Base-by-base conservation (phyloP, 2,888 invertebrate species). In the Ferrisia virgata region DNA sequence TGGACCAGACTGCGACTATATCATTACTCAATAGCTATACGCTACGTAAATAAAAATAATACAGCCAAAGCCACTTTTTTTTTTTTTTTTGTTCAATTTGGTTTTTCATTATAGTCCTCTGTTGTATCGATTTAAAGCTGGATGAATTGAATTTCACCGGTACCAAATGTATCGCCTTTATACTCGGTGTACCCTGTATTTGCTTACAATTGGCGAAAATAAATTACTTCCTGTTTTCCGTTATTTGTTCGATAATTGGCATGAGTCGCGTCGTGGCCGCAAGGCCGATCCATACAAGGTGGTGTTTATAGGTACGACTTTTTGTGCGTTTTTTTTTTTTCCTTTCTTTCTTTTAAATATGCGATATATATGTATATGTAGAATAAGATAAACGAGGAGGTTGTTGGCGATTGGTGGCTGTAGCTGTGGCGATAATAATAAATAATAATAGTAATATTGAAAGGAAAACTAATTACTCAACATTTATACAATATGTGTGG, bases 161-260 rank as follows among this genome's bases (percentile, higher is more conserved):
- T 18, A 72, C 11, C 72, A 13, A 36, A 76, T 76, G 72, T 36
- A 33, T 76, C 13, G 28, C 64, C 64, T 53, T 53, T 53, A 69
- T 69, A 31, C 28, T 18, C 22, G n/a, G n/a, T n/a, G 22, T 53
- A 22, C 53, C 9, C 28, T 25, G 64, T 64, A 64, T n/a, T n/a
- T n/a, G n/a, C 28, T 11, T 5, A 64, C 64, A 64, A 64, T 4
- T 28, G 72, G 72, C 72, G 72, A 76, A 76, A 76, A 76, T 36
- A 76, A 76, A 76, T 76, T 76, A 76, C 72, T 76, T 76, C 72
- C 72, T 76, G 72, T 76, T 76, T 76, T 76, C 72, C 72, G 72
- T 76, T 76, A 76, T 76, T 36, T 76, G 36, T 76, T 76, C 72
- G 72, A 76, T 76, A 76, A 76, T 76, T 36, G 72, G 33, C 72